phyloP scores from a whole-genome alignment of 2,113 vertebrate genomes.

The Poicephalus gulielmi region DNA sequence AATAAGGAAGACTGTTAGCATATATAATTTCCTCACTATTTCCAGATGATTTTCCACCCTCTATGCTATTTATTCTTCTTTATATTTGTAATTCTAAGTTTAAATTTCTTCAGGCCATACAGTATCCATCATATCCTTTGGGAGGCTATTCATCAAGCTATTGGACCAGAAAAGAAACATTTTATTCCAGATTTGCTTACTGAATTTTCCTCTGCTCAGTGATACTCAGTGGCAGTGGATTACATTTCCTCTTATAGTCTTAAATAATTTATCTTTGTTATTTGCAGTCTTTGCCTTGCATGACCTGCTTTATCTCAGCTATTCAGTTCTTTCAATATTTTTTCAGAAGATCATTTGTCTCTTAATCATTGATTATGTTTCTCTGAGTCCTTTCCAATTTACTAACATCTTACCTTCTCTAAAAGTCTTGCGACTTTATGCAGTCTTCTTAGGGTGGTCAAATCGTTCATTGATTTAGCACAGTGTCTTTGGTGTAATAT shows the following conservation, averaged over 20 bases:
- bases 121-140: not conserved
- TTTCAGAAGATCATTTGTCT: constrained; percentile 23
- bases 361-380: constrained; percentile 15
- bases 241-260: constrained; percentile 10
- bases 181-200: not conserved
- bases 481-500: not conserved
- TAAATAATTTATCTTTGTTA: constrained; percentile 38
- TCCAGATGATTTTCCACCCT: not conserved
- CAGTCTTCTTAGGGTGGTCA: not conserved
- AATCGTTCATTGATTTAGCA: not conserved
- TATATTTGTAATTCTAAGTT: not conserved
- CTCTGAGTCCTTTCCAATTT: constrained; percentile 16
- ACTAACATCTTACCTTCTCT: not conserved
- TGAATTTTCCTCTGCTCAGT: constrained; percentile 1
- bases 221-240: not conserved
- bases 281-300: constrained; percentile 18
- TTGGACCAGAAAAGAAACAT: not conserved
- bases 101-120: not conserved
- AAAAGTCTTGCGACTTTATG: not conserved
- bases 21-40: not conserved
- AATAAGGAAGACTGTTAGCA: not conserved
- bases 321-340: not conserved
- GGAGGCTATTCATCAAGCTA: not conserved
- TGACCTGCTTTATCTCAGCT: not conserved
- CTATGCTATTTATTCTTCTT: not conserved